Evolutionary conservation across 2,113 vertebrate species (phyloP).

Genomic region (Antigone vipio): DNA sequence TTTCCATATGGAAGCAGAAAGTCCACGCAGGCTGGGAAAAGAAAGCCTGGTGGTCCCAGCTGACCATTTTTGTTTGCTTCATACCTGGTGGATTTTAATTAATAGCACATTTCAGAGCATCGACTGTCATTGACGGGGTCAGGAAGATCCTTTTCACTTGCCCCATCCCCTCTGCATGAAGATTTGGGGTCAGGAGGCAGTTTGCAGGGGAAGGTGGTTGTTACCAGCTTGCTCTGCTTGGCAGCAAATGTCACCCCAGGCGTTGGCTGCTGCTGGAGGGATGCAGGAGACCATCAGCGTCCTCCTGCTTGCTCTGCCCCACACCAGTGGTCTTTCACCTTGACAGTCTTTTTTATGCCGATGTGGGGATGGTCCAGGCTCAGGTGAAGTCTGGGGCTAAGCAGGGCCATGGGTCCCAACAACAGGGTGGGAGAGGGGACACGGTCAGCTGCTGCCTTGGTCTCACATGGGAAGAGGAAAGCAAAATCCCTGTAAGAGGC

Average conservation of each 20-base stretch:
- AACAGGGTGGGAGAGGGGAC: neutral
- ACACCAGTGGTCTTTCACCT: neutral
- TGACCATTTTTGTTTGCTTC: neutral
- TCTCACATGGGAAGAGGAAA: neutral
- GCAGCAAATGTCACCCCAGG: neutral
- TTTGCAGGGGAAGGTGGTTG: neutral
- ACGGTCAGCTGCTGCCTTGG: rapidly evolving
- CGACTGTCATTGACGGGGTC: neutral
- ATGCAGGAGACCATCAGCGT: neutral
- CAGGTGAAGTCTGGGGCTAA: neutral
- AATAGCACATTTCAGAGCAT: neutral
- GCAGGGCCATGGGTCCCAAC: neutral
- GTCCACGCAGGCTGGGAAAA: neutral
- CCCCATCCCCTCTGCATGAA: neutral
- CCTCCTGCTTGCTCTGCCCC: neutral
- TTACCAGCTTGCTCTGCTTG: neutral
- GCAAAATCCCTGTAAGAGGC: neutral
- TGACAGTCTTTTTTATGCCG: rapidly evolving
- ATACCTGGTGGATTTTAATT: neutral
- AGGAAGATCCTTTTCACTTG: neutral
- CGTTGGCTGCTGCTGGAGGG: neutral
- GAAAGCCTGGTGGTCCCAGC: neutral
- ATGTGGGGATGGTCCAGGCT: neutral
- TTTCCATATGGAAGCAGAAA: neutral
- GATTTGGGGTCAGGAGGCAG: neutral